phyloP scores from a whole-genome alignment of 2,888 invertebrate species.

The Dasysyrphus tricinctus region DNA sequence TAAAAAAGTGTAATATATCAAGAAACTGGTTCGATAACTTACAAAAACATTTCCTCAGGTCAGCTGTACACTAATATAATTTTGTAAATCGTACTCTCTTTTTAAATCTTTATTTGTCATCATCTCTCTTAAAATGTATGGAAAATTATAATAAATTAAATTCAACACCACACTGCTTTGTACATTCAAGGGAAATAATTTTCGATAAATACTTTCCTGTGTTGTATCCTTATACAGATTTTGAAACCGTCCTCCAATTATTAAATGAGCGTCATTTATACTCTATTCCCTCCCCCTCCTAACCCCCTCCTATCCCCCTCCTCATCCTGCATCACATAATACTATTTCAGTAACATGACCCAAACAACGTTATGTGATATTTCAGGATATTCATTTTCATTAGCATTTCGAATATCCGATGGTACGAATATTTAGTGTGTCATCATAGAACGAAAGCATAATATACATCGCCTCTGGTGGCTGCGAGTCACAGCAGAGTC shows the following conservation, averaged over 20 bases:
- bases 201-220: background rate
- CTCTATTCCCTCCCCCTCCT: background rate
- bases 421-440: background rate
- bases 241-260: background rate
- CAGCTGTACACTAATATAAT: too few species aligned
- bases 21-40: too few species aligned
- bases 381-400: constrained; percentile 29
- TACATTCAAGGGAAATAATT: background rate
- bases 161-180: background rate
- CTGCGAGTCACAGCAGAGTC: background rate
- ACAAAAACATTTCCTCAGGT: too few species aligned
- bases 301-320: background rate
- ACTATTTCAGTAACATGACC: constrained; percentile 12
- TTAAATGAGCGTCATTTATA: background rate
- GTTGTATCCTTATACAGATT: background rate
- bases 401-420: constrained; percentile 29
- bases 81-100: too few species aligned
- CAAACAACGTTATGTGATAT: constrained; percentile 26
- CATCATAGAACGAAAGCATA: constrained; percentile 1
- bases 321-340: background rate
- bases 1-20: too few species aligned
- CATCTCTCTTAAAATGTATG: background rate
- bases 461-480: constrained; percentile 4
- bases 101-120: background rate
- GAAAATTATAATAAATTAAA: background rate